These are phyloP conservation scores for Chloroceryle aenea DNA, from an alignment of 2,113 vertebrate genomes.

Conservation along the genomic window DNA sequence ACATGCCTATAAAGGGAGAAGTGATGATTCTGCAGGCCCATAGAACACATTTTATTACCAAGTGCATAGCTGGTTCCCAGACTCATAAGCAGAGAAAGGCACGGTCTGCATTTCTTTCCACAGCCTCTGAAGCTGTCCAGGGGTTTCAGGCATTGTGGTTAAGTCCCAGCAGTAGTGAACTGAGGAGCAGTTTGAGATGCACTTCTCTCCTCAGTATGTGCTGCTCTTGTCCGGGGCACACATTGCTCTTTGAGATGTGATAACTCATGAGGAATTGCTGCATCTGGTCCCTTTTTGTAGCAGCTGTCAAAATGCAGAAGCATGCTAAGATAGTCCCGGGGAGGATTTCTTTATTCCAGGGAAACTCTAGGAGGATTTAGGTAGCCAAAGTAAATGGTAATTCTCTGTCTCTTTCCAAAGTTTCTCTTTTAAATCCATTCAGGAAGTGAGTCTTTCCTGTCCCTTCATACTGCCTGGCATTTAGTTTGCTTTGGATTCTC, in stretches of 20 bases:
- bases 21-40: not conserved
- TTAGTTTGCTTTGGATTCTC: not conserved
- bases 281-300: not conserved
- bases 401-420: not conserved
- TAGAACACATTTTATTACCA: not conserved
- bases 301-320: not conserved
- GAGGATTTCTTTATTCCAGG: not conserved
- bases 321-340: not conserved
- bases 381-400: not conserved
- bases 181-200: not conserved
- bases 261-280: not conserved
- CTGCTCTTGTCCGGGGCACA: fast-evolving
- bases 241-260: fast-evolving
- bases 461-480: not conserved
- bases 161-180: not conserved
- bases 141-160: fast-evolving
- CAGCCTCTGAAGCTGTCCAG: not conserved
- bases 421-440: not conserved
- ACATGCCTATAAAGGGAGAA: fast-evolving
- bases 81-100: not conserved
- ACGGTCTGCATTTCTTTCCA: fast-evolving
- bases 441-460: not conserved
- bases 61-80: fast-evolving
- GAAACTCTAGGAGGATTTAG: not conserved
- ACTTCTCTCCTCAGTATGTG: fast-evolving